Conservation (phyloP, 2,797 vertebrate species). For the Gallinago stenura region DNA sequence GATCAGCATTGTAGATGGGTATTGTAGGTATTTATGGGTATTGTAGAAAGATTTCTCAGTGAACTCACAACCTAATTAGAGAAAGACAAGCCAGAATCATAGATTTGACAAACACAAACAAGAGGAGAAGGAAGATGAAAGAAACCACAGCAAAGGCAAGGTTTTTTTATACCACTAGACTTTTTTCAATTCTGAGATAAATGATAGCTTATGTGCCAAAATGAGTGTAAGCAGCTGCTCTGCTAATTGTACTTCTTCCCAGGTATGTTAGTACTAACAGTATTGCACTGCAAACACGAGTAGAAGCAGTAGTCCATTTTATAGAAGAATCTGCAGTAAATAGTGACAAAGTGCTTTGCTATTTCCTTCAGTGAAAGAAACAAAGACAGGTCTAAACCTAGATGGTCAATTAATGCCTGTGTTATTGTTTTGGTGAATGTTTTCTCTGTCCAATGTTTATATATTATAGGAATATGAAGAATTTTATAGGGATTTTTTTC, state of each 20-base stretch:
- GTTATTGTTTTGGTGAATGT: background rate
- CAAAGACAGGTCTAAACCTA: background rate
- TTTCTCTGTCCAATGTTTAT: background rate
- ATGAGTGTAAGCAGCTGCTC: slow-evolving; percentile 28
- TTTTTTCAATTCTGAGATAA: slow-evolving; percentile 25
- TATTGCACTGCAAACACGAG: background rate
- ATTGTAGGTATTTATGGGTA: background rate
- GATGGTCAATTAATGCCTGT: background rate
- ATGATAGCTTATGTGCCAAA: background rate
- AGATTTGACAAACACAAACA: background rate
- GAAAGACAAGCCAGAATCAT: background rate
- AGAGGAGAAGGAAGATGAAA: background rate
- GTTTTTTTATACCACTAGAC: background rate
- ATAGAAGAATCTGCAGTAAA: background rate
- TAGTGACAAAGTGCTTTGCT: background rate
- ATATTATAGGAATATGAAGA: background rate
- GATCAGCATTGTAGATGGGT: background rate
- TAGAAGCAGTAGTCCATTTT: background rate
- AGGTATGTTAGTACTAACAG: background rate
- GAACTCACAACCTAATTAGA: background rate
- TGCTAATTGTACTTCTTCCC: slow-evolving; percentile 26
- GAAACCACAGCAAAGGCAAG: background rate
- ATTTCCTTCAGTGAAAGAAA: background rate
- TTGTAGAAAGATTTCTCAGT: background rate
- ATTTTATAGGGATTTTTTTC: background rate